Evolutionary conservation across 2,113 vertebrate genomes (phyloP), one percentile per base, ranked within the genome.

Genomic region (Nanger granti): DNA sequence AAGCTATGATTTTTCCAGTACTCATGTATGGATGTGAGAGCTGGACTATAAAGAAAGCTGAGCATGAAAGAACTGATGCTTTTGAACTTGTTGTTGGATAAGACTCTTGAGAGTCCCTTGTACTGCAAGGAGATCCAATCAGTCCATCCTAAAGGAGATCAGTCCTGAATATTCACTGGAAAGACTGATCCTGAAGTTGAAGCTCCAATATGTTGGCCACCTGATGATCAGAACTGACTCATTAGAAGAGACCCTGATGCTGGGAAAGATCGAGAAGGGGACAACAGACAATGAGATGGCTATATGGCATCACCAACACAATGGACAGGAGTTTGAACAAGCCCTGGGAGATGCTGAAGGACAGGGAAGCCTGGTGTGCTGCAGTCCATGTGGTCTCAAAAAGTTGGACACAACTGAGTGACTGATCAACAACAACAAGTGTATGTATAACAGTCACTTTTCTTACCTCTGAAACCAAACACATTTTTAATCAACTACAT

Each of bases 1-100:
- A 69, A 69, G 8, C 66, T 69, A 37, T 69, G 66, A 22, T 69
- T 69, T 37, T 69, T 69, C 34, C 34, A 69, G 18, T 69, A 37
- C 2, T 37, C 66, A 37, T 37, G 34, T 69, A 37, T 37, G 66
- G 66, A 69, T 37, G 18, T 69, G 34, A 69, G 66, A 69, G 8
- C 5, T 37, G 34, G 17, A 37, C 34, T 37, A 22, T 37, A 5
- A 69, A 37, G 8, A 37, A 69, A 18, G 66, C 66, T 69, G 64
- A n/a, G 34, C 2, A 3, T 10, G 4, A 22, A 69, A 69, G 34
- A 69, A 69, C 10, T 0, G 1, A 37, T 69, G 1, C 17, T 37
- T 69, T 69, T 69, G 34, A 69, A 22, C n/a, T 69, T 22, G 17
- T 34, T 69, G 34, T 22, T 69, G 34, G 66, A 69, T 18, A 69